phyloP scores from a whole-genome alignment of 2,888 invertebrate species.

The Anthrax anthrax region DNA sequence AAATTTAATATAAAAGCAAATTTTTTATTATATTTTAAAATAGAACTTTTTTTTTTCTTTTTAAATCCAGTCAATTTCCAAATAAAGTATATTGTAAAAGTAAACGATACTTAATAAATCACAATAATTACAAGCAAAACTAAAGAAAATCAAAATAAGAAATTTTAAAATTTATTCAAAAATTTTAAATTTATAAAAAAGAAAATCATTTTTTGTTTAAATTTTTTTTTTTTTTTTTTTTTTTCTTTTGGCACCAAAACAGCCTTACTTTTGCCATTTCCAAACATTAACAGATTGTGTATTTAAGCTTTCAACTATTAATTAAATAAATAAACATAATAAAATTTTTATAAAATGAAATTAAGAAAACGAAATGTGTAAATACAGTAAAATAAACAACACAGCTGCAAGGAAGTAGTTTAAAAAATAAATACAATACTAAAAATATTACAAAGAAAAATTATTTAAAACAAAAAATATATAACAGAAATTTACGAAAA shows the following conservation, averaged over 20 bases:
- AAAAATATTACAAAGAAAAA: no score
- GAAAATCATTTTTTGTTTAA: no score
- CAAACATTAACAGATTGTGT: slow-evolving; percentile 37
- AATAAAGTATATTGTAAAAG: no score
- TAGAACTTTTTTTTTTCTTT: neutral
- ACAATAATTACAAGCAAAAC: no score
- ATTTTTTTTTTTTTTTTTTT: slow-evolving; percentile 1
- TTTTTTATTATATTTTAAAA: neutral
- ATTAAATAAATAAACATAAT: slow-evolving; percentile 47
- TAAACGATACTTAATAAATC: no score
- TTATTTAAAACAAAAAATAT: no score
- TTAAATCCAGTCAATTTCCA: slow-evolving; percentile 2
- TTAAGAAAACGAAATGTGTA: slow-evolving; percentile 12
- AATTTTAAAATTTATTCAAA: no score
- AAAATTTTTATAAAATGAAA: slow-evolving; percentile 20
- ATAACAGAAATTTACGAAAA: no score
- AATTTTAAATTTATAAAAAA: neutral
- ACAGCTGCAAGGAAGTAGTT: slow-evolving; percentile 18
- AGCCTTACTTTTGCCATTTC: slow-evolving; percentile 49
- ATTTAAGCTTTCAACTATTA: neutral
- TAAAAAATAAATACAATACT: neutral
- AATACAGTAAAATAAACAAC: slow-evolving; percentile 10
- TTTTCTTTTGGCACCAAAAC: slow-evolving; percentile 44
- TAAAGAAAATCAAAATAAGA: no score
- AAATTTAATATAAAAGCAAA: neutral